Evolutionary conservation across 2,113 vertebrate species (phyloP).

Genomic region (Bubalus kerabau): DNA sequence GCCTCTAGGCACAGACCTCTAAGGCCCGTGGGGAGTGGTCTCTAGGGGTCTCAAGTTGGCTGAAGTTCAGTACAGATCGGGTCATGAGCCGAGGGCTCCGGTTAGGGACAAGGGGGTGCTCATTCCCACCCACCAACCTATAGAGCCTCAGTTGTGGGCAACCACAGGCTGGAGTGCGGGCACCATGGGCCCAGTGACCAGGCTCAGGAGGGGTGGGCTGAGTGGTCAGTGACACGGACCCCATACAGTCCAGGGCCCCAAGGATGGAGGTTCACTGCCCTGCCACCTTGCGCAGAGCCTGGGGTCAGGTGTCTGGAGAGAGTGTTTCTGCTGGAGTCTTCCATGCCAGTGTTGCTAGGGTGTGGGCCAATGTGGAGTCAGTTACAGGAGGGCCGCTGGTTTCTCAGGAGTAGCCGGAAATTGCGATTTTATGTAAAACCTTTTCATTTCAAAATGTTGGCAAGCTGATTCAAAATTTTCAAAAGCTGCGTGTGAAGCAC

Average conservation of each 20-base stretch:
- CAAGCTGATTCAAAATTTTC: background rate
- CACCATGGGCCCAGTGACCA: background rate
- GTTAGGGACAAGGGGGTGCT: background rate
- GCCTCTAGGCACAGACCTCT: background rate
- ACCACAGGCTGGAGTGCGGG: accelerated
- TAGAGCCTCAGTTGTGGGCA: background rate
- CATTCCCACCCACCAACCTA: background rate
- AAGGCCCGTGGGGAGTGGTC: background rate
- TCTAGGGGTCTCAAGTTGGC: background rate
- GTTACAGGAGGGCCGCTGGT: background rate
- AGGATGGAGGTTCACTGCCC: accelerated
- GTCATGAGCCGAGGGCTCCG: background rate
- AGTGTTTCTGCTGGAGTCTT: background rate
- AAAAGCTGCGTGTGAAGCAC: background rate
- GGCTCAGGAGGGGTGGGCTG: background rate
- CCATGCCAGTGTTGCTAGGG: background rate
- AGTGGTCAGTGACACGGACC: background rate
- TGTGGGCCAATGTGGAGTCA: background rate
- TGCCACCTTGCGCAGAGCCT: background rate
- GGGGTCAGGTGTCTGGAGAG: too few species aligned
- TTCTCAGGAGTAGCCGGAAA: background rate
- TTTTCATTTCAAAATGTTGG: conserved; percentile 31
- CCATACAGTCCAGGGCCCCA: accelerated
- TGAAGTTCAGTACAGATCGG: background rate
- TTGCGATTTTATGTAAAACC: conserved; percentile 14